A percentile compares a stretch with the other conserved stretches of the same genome.
phyloP scores from a whole-genome alignment of 2,113 vertebrate genomes.

The Butastur rufipennis region DNA sequence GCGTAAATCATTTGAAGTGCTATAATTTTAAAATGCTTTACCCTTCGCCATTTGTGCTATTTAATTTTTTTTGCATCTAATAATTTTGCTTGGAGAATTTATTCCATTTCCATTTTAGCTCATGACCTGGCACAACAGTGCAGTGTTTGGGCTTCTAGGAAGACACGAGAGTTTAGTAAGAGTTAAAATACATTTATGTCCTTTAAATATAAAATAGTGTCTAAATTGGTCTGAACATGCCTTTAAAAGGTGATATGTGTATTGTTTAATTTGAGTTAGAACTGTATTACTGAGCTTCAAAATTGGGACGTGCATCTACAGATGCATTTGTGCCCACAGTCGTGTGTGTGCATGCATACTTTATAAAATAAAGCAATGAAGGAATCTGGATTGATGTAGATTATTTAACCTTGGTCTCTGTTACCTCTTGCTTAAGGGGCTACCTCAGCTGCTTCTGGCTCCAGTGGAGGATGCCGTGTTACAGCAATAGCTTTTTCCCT shows the following conservation, averaged over 20 bases:
- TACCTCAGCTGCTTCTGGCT: not conserved
- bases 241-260: not conserved
- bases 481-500: not conserved
- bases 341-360: not conserved
- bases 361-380: not conserved
- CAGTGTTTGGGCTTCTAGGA: not conserved
- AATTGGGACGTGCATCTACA: not conserved
- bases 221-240: not conserved
- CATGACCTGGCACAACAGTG: not conserved
- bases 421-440: not conserved
- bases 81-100: not conserved
- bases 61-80: not conserved
- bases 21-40: not conserved
- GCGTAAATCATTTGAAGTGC: not conserved
- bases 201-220: not conserved
- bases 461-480: not conserved
- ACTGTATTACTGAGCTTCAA: not conserved
- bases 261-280: not conserved
- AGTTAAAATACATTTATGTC: not conserved
- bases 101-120: not conserved
- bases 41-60: not conserved
- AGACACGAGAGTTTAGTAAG: not conserved
- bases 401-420: not conserved
- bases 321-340: not conserved
- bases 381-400: not conserved